phyloP scores from a whole-genome alignment of 2,797 vertebrate genomes.

The Selene dorsalis region DNA sequence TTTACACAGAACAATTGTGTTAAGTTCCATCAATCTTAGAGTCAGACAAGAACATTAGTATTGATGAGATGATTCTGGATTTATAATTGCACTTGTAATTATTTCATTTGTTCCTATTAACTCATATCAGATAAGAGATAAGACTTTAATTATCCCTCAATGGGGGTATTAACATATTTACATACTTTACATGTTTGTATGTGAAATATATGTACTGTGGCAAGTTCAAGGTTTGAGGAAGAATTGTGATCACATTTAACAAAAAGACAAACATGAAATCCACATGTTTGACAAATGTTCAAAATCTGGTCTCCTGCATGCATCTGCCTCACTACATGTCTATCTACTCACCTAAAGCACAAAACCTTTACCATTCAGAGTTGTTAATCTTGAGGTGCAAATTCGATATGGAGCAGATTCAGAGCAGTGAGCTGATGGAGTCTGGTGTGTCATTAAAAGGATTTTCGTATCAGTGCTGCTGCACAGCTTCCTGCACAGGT shows the following conservation, averaged over 20 bases:
- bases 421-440: neutral
- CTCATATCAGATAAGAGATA: too few species aligned
- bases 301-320: neutral
- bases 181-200: too few species aligned
- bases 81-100: neutral
- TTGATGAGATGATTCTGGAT: neutral
- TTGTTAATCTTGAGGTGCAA: neutral
- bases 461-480: conserved; percentile 24
- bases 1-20: neutral
- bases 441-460: neutral
- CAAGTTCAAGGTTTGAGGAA: conserved; percentile 3
- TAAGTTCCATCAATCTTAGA: too few species aligned
- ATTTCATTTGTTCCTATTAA: too few species aligned
- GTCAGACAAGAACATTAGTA: neutral
- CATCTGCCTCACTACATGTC: neutral
- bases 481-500: conserved; percentile 12
- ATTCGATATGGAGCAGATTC: neutral
- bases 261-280: neutral
- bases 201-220: neutral
- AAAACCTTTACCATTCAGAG: neutral
- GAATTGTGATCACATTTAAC: neutral
- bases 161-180: too few species aligned
- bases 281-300: neutral
- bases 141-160: too few species aligned
- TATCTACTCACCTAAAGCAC: neutral